Base-by-base conservation (phyloP, 2,113 vertebrate species). In the Piprites chloris region DNA sequence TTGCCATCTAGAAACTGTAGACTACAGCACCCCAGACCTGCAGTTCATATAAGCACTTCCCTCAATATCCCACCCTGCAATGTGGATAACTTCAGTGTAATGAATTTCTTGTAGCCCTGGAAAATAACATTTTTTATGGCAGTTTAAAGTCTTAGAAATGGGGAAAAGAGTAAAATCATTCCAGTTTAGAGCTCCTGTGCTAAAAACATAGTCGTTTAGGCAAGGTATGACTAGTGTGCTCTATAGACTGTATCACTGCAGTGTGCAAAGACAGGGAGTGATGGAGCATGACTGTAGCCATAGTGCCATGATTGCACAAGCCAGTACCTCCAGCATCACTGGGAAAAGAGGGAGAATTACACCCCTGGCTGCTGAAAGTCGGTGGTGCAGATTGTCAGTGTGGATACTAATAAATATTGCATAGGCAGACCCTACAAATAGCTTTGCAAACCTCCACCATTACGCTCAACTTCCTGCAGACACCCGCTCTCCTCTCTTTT, bases 231-330 rank as follows among this genome's bases (percentile, higher is more conserved):
- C 14, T 47, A 20, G 46, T 41, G 23, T 77, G 53, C 39, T 61
- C 0, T 65, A 18, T 11, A 30, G 32, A 27, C 61, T 23, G 23
- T 44, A 33, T 69, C 67, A 20, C 63, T 62, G 78, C 55, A 42
- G 37, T 32, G 23, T 87, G 30, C 42, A 67, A 50, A 69, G 35
- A 20, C 66, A 18, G 50, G 12, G 53, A 59, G n/a, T 77, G 89
- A 80, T 80, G 85, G 59, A 90, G 59, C 67, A 67, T 76, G 62
- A 82, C 75, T 27, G 53, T 76, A 84, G 75, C 86, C 83, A 37
- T 55, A 44, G 65, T 67, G 68, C 62, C 83, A 50, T 24, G 37
- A 32, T 68, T 55, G 75, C 42, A 42, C 42, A 85, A 75, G 62
- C 16, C 87, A 61, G 69, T 50, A 65, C 21, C 69, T 85, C 59